Base-by-base conservation (phyloP, 1,140 invertebrate genomes). In the Tribolium castaneum region DNA sequence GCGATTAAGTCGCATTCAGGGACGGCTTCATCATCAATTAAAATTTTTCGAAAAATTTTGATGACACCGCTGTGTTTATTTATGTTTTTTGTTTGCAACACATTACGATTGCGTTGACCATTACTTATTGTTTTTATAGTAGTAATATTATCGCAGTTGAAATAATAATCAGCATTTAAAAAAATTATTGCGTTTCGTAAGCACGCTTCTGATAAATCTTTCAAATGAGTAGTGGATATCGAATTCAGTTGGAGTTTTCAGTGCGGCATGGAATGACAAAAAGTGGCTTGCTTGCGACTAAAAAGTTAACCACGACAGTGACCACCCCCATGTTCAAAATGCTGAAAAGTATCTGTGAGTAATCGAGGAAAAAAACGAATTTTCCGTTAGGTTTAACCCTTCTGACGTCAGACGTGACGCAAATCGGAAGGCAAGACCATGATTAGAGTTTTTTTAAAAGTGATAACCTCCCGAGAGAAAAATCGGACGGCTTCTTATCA, bases 291-390 rank as follows among this genome's bases (percentile, higher is more conserved):
- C 9, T 45, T 45, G 6, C 39, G 39, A 45, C 5, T n/a, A 45
- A 45, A 45, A 45, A 45, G 9, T 45, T 45, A 45, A 45, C 5
- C 39, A 30, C 25, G 25, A 30, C 25, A 30, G 25, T 30, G 39
- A n/a, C 39, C 5, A 3, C 1, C n/a, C 39, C 39, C 39, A 45
- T 45, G 39, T 35, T 30, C 9, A 66, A 66, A 66, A 35, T 35
- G 59, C 13, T 66, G 59, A 66, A 66, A 35, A 66, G 34, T 35
- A n/a, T 66, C n/a, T 66, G 59, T 66, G 14, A 66, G 59, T 66
- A 59, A n/a, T 59, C 19, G 6, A 59, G n/a, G n/a, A n/a, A 25
- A 25, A 59, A 59, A 59, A 6, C 25, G 54, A n/a, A 22, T 59
- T 45, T 45, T 45, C 39, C 39, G 7, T 9, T 45, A n/a, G 39